These are phyloP conservation scores for Rhyzopertha dominica DNA, from an alignment of 1,140 invertebrate species.

Conservation along the genomic window DNA sequence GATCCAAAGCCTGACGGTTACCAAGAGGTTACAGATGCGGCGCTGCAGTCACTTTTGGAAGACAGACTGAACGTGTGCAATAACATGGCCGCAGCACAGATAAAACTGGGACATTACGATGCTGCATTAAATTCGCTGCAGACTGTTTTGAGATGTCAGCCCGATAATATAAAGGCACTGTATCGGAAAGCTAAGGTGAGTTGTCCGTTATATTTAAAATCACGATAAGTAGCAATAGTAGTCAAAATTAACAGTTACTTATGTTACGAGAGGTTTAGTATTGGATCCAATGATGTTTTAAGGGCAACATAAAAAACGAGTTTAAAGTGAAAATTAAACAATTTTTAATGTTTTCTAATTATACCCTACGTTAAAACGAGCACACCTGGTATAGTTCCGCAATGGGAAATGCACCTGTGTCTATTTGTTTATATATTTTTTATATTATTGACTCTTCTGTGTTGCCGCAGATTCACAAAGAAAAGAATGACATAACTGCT, in stretches of 20 bases:
- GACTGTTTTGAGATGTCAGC: conserved; percentile 73
- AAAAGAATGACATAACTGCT: conserved; percentile 33
- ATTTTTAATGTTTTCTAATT: too few species aligned
- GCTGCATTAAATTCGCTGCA: conserved; percentile 75
- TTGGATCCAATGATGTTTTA: too few species aligned
- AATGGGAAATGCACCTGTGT: too few species aligned
- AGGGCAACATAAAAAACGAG: too few species aligned
- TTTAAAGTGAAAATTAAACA: too few species aligned
- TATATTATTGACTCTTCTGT: too few species aligned
- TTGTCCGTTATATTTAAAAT: conserved; percentile 2
- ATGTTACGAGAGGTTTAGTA: too few species aligned
- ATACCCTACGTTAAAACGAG: too few species aligned
- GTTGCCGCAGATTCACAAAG: conserved; percentile 30
- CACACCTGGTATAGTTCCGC: too few species aligned
- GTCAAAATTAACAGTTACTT: too few species aligned
- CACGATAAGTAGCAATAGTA: too few species aligned
- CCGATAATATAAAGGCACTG: conserved; percentile 83
- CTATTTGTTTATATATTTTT: too few species aligned
- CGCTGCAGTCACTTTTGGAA: conserved; percentile 62
- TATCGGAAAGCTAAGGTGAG: conserved; percentile 74
- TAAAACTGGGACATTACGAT: conserved; percentile 78
- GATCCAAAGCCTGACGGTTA: conserved; percentile 33
- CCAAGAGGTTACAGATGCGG: conserved; percentile 49
- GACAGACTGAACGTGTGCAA: conserved; percentile 79
- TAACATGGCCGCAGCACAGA: conserved; percentile 84